Base-by-base conservation (phyloP, 2,888 invertebrate genomes). In the Chelonus formosanus region DNA sequence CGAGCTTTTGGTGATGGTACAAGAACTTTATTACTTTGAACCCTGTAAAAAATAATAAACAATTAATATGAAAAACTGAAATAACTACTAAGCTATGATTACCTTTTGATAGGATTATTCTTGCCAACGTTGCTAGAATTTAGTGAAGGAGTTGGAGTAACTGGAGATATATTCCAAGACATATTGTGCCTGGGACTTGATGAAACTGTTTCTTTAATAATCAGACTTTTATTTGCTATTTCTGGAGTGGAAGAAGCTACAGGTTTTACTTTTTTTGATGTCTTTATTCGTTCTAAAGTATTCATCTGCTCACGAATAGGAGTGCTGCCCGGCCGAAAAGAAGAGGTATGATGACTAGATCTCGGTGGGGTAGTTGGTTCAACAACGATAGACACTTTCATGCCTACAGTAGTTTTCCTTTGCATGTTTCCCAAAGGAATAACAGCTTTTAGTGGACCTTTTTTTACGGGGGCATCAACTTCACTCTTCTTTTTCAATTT, bases 391-490 rank as follows among this genome's bases (percentile, higher is more conserved):
- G 58, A 50, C 43, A 63, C 50, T 63, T 68, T 74, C 45, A 71
- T 74, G 5, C 53, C 71, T 44, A 71, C 5, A 3, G 72, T 68
- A 47, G 68, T 75, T 40, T 34, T 35, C n/a, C n/a, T 7, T 3
- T 56, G 36, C 53, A 8, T 61, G 31, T 44, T 31, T 52, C 78
- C 76, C 35, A 83, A 60, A 10, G 83, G 83, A 70, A 83, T 71
- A 8, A 81, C 36, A 4, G 84, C 84, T 69, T 80, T 84, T 69
- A 84, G 64, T 10, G 84, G 84, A 20, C 83, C 83, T 63, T 73
- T 81, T 62, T 79, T 83, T 34, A 65, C 59, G 48, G 35, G 65
- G 34, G 72, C 63, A 10, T 69, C 47, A 31, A 62, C 5, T 31
- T 70, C 75, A 4, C 61, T 3, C 55, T 78, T 81, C 47, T 75